Conservation (phyloP, 2,797 vertebrate genomes). For the Acropternis orthonyx region DNA sequence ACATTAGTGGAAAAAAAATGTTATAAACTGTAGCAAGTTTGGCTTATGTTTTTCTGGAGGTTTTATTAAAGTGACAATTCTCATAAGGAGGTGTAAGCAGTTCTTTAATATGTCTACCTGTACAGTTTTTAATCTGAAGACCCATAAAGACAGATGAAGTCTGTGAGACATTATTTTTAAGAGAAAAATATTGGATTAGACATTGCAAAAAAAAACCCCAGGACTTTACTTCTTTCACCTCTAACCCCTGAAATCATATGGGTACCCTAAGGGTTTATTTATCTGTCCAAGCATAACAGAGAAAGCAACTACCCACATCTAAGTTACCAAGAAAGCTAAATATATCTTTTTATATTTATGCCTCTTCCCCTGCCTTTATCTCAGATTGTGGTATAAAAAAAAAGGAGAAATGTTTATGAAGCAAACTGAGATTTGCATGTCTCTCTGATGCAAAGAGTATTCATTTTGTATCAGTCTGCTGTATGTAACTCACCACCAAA, state of each 20-base stretch:
- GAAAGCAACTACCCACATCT: not conserved
- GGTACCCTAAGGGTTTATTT: not conserved
- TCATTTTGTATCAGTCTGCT: not conserved
- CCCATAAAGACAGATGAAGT: not conserved
- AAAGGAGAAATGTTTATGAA: not conserved
- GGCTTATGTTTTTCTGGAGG: not conserved
- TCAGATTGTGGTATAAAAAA: not conserved
- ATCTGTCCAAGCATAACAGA: not conserved
- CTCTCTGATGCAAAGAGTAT: not conserved
- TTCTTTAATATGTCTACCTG: not conserved
- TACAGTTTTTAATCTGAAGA: not conserved
- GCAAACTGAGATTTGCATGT: not conserved
- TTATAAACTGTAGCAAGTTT: not conserved
- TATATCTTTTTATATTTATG: not conserved
- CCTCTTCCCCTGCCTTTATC: not conserved
- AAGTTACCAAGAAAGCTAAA: not conserved
- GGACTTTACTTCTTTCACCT: not conserved
- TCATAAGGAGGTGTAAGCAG: not conserved
- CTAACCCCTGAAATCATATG: not conserved
- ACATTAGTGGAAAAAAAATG: not conserved
- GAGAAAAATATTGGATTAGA: not conserved
- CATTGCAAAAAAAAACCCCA: not conserved
- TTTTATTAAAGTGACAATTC: not conserved
- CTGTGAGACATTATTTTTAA: not conserved
- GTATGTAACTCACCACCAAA: not conserved